A percentile compares a stretch with the other conserved stretches of the same genome.
Evolutionary conservation across 2,888 invertebrate species (phyloP).

Genomic region (Heliconius erato): DNA sequence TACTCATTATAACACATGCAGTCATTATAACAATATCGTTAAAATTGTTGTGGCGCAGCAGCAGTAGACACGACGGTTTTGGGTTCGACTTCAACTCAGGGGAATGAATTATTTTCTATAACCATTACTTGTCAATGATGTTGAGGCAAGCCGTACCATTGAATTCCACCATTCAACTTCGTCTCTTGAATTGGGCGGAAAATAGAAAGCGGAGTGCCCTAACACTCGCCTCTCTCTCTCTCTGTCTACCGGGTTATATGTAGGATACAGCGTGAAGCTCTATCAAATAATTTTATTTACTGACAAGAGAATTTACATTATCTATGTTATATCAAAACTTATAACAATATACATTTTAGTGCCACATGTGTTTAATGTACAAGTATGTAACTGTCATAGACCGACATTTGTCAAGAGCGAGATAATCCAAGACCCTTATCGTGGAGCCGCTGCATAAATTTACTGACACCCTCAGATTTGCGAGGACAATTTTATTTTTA

Average conservation of each 20-base stretch:
- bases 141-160: background rate
- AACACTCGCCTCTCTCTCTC: background rate
- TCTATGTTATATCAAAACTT: background rate
- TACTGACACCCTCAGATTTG: slow-evolving; percentile 52
- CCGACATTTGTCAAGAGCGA: slow-evolving; percentile 57
- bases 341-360: slow-evolving; percentile 12
- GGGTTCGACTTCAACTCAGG: too few relatives aligned
- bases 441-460: slow-evolving; percentile 59
- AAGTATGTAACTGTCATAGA: slow-evolving; percentile 49
- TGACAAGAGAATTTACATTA: background rate
- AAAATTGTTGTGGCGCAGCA: too few relatives aligned
- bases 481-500: slow-evolving; percentile 42
- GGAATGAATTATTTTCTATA: too few relatives aligned
- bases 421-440: slow-evolving; percentile 65
- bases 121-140: too few relatives aligned
- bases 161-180: background rate
- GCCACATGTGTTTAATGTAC: slow-evolving; percentile 21
- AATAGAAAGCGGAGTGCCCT: too few relatives aligned
- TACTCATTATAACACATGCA: too few relatives aligned
- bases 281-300: background rate
- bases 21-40: too few relatives aligned
- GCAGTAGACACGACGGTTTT: too few relatives aligned
- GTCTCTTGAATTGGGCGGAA: background rate
- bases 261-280: background rate
- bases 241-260: background rate